Base-by-base conservation (phyloP, 2,797 vertebrate genomes). In the Distichodus sexfasciatus region DNA sequence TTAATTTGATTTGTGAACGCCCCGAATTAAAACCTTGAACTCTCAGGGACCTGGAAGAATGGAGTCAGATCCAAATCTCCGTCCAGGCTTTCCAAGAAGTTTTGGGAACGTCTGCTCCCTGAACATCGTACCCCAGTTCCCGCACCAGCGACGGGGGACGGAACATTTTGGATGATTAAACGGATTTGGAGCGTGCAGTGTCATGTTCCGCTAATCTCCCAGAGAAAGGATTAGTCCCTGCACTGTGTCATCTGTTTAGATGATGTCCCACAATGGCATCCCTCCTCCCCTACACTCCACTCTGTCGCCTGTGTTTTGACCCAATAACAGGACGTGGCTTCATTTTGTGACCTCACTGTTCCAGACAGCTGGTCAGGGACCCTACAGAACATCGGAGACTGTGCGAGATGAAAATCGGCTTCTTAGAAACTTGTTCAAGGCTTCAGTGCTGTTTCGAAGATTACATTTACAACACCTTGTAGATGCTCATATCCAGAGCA, bases 161-260 rank as follows among this genome's bases (percentile, higher is more conserved):
- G 80, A 81, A 84, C 83, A 83, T 87, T 86, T n/a, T 82, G 75
- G 79, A 82, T 86, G 86, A 89, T 87, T 86, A 89, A 86, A 89
- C 70, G 84, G 83, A 85, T 88, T 86, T 83, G 70, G 65, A 76
- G 77, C 21, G 66, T 43, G 46, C 81, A 76, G 81, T 85, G 86
- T 86, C 85, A 87, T 87, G 85, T 87, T 84, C 66, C 82, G 19
- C 65, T 87, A 86, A 84, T 86, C 87, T 86, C 79, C 76, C 81
- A 85, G 83, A 89, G 86, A 85, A 87, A 82, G 85, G 84, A 89
- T 90, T 86, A 83, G 69, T 77, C 70, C n/a, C 79, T 85, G 69
- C 74, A 67, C 77, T 72, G 71, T 80, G 81, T 85, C 76, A 79
- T 85, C 84, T 85, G 75, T 76, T 71, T 68, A 50, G 4, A 43